Conservation (phyloP, 2,888 invertebrate species). For the Catonia carolina region DNA sequence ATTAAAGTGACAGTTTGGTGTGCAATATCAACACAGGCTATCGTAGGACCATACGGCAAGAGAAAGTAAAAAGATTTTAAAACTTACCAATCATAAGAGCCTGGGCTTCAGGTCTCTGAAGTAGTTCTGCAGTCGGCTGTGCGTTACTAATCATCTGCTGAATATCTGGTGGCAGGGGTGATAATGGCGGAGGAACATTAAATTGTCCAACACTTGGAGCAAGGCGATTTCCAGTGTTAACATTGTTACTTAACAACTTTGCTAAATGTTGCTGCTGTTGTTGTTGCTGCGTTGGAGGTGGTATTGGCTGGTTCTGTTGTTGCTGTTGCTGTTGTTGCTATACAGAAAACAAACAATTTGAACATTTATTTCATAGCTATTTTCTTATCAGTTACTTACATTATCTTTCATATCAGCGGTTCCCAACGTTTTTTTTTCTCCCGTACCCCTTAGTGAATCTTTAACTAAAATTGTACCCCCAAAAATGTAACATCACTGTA, state of each 20-base stretch:
- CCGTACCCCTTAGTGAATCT: too few species aligned
- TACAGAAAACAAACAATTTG: background rate
- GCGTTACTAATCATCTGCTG: conserved; percentile 46
- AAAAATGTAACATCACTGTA: too few species aligned
- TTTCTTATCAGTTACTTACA: background rate
- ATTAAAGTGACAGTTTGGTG: too few species aligned
- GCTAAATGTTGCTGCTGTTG: conserved; percentile 34
- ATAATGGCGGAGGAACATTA: conserved; percentile 32
- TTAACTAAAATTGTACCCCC: too few species aligned
- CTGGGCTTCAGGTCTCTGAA: conserved; percentile 68
- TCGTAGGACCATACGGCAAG: too few species aligned
- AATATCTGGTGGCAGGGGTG: conserved; percentile 43
- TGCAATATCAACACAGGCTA: too few species aligned
- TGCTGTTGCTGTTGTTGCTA: conserved; percentile 22
- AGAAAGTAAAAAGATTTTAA: too few species aligned
- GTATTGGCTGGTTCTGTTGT: conserved; percentile 19
- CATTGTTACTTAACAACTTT: conserved; percentile 25
- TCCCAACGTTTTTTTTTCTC: too few species aligned
- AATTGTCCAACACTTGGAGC: conserved; percentile 13
- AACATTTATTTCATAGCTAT: background rate
- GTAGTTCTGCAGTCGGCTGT: conserved; percentile 54
- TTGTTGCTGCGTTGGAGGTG: too few species aligned
- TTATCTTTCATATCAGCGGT: too few species aligned
- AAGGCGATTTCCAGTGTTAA: conserved; percentile 10
- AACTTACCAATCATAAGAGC: conserved; percentile 63